Base-by-base conservation (phyloP, 2,113 vertebrate species). In the Ifrita kowaldi region DNA sequence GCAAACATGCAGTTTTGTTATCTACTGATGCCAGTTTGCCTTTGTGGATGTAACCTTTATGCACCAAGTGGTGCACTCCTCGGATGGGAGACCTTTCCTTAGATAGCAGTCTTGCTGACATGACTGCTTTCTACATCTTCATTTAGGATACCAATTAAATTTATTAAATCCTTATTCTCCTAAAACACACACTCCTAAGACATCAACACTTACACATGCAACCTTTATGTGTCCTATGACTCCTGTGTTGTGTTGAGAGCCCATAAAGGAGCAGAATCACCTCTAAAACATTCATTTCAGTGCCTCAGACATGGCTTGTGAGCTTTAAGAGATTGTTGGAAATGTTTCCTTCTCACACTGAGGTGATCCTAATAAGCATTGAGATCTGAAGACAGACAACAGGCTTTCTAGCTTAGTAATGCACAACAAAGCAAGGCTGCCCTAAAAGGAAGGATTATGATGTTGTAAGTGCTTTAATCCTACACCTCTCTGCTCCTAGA, bases 341-440 rank as follows among this genome's bases (percentile, higher is more conserved):
- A 71, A 19, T 15, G 13, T 52, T 74, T 71, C 16, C 28, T 35
- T 74, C 23, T 62, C 35, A 39, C 21, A 14, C 8, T 55, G 44
- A 78, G 30, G 23, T 46, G 47, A 75, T 46, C 23, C 56, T 27
- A 17, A 62, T 11, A 76, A 53, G 10, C 5, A 13, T 1, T 44
- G 76, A 65, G 44, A 52, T 67, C 30, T 41, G 5, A 75, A 83
- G 39, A 53, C 32, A 67, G 42, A 37, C 63, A 67, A 18, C 10
- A 55, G 9, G 9, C 0, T 0, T 22, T 87, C 15, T 49, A 32
- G 3, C 9, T 42, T 78, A 39, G 17, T 42, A 84, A 63, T 1
- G 6, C 23, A 23, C n/a, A 42, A 17, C 37, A 68, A 76, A 46
- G 35, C 22, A 42, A 62, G 42, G 30, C 39, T 44, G 41, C 27